A percentile compares a stretch with the other conserved stretches of the same genome.
Conservation (phyloP, 1,140 invertebrate genomes). For the Aphaenogaster rudis region DNA sequence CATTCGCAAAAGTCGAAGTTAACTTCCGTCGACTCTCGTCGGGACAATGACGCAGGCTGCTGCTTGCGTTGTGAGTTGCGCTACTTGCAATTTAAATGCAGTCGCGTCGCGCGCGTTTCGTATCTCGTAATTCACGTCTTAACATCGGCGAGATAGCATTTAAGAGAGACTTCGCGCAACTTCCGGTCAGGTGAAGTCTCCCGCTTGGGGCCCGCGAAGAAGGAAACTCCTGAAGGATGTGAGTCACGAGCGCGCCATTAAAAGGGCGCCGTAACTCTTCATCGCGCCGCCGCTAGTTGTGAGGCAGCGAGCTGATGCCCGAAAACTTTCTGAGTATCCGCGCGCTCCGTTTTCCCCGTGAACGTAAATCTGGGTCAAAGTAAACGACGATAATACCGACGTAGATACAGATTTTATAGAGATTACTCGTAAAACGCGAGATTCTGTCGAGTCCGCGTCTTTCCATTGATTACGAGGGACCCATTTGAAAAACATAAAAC, state of each 20-base stretch:
- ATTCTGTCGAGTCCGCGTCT: slow-evolving; percentile 1
- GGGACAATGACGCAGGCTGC: slow-evolving; percentile 25
- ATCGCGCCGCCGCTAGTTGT: background rate
- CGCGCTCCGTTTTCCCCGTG: slow-evolving; percentile 28
- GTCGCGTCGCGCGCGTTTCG: slow-evolving; percentile 34
- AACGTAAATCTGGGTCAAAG: slow-evolving; percentile 52
- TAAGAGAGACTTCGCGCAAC: slow-evolving; percentile 30
- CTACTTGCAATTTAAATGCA: slow-evolving; percentile 53
- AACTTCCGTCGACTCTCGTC: slow-evolving; percentile 42
- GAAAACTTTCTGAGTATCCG: slow-evolving; percentile 45
- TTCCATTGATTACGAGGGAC: background rate
- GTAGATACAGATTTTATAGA: slow-evolving; percentile 11
- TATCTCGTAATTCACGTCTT: slow-evolving; percentile 38
- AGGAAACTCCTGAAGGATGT: slow-evolving; percentile 48
- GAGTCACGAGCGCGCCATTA: slow-evolving; percentile 62
- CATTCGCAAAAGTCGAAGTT: slow-evolving; percentile 44
- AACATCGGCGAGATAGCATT: slow-evolving; percentile 37
- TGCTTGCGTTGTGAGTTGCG: background rate
- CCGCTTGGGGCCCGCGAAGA: background rate
- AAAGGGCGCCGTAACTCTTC: slow-evolving; percentile 57
- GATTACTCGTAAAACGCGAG: slow-evolving; percentile 22
- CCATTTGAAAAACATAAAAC: background rate
- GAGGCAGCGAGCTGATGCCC: slow-evolving; percentile 38
- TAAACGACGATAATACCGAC: slow-evolving; percentile 44
- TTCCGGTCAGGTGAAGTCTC: slow-evolving; percentile 55